phyloP scores from a whole-genome alignment of 2,888 invertebrate species.

The Perithous albicinctus region DNA sequence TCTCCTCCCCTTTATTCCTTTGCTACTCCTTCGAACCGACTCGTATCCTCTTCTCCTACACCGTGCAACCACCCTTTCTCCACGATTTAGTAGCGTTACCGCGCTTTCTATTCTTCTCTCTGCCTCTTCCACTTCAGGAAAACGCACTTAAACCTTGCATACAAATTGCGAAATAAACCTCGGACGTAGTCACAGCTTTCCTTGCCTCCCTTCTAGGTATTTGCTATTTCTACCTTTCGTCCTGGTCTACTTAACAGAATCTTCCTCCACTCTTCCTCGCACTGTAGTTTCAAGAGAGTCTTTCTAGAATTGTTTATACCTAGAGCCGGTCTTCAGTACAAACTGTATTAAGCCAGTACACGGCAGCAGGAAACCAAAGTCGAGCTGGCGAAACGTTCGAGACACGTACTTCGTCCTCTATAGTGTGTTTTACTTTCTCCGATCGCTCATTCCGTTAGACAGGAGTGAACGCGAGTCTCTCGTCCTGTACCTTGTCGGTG shows the following conservation, averaged over 20 bases:
- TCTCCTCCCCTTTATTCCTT: slow-evolving; percentile 39
- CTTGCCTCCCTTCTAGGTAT: background rate
- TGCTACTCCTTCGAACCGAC: slow-evolving; percentile 46
- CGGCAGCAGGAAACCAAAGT: background rate
- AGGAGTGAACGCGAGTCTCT: slow-evolving; percentile 38
- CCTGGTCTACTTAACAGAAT: slow-evolving; percentile 40
- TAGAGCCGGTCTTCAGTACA: slow-evolving; percentile 53
- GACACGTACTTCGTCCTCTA: slow-evolving; percentile 5
- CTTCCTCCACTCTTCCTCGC: slow-evolving; percentile 27
- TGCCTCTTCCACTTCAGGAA: slow-evolving; percentile 32
- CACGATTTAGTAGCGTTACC: slow-evolving; percentile 12
- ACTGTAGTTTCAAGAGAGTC: slow-evolving; percentile 53
- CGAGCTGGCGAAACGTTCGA: slow-evolving; percentile 37
- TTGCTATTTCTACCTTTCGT: background rate
- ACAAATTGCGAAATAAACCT: slow-evolving; percentile 54
- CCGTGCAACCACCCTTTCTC: slow-evolving; percentile 6
- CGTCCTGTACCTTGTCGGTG: background rate
- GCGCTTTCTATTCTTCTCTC: slow-evolving; percentile 3
- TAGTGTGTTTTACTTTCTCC: background rate
- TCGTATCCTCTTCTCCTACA: background rate
- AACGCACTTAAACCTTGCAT: slow-evolving; percentile 60
- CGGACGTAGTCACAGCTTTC: slow-evolving; percentile 3
- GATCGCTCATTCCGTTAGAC: slow-evolving; percentile 32
- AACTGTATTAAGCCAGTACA: slow-evolving; percentile 65
- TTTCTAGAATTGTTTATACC: slow-evolving; percentile 67